Evolutionary conservation across 1,140 invertebrate genomes (phyloP).

Genomic region (Heliconius congener): DNA sequence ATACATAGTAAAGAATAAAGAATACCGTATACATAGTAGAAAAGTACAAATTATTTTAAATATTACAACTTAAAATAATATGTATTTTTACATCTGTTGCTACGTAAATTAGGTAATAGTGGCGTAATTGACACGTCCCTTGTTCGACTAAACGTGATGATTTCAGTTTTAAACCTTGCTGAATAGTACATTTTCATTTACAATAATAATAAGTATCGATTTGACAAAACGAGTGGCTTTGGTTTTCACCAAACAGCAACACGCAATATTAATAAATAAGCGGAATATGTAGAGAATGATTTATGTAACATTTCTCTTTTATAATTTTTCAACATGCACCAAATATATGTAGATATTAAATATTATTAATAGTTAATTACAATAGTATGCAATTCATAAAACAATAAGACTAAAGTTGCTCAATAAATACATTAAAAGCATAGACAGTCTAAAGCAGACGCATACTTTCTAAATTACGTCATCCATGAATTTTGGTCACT

Average conservation of each 20-base stretch:
- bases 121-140: neutral
- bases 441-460: slow-evolving; percentile 23
- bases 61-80: no score
- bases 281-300: neutral
- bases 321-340: neutral
- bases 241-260: neutral
- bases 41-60: no score
- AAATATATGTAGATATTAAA: no score
- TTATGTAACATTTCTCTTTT: neutral
- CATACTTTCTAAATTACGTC: slow-evolving; percentile 73
- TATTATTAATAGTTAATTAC: neutral
- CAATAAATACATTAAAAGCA: neutral
- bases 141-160: neutral
- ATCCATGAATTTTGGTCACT: slow-evolving; percentile 57
- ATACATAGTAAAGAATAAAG: no score
- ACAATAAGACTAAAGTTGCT: neutral
- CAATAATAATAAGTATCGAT: neutral
- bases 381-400: neutral
- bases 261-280: neutral
- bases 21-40: no score
- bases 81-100: no score
- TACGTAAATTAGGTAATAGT: neutral
- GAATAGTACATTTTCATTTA: neutral
- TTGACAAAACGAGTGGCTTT: neutral
- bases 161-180: neutral